A percentile compares a stretch with the other conserved stretches of the same genome.
Conservation (phyloP, 1,140 invertebrate species). For the Drosophila punjabiensis region DNA sequence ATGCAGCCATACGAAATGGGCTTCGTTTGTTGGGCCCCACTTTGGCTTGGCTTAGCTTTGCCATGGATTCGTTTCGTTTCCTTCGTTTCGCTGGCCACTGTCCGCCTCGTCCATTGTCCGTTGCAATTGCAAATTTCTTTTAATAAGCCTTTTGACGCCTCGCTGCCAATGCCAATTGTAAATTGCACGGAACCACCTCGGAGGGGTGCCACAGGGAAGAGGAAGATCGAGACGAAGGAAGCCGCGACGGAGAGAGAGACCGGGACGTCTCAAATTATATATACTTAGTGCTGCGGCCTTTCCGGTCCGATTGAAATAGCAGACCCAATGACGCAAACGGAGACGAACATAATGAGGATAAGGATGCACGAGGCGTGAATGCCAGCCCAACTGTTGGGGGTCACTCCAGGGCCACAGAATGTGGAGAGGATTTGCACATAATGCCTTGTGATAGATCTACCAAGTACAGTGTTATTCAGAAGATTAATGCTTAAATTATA, state of each 20-base stretch:
- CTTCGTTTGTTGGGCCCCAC: conserved; percentile 38
- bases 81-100: conserved; percentile 20
- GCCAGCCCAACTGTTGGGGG: conserved; percentile 43
- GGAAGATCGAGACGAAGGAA: conserved; percentile 8
- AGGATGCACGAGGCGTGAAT: conserved; percentile 40
- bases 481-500: conserved; percentile 7
- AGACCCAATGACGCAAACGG: conserved; percentile 65
- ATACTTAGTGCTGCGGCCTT: conserved; percentile 62
- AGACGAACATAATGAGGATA: conserved; percentile 67
- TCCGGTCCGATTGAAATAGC: conserved; percentile 71
- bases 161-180: conserved; percentile 77
- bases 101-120: conserved; percentile 38
- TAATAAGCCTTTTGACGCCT: conserved; percentile 84
- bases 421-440: not conserved
- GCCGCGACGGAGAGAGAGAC: not conserved
- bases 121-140: conserved; percentile 83
- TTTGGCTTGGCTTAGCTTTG: conserved; percentile 1
- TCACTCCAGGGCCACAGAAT: conserved; percentile 15
- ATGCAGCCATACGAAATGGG: conserved; percentile 49
- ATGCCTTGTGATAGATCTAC: conserved; percentile 7
- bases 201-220: not conserved
- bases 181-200: conserved; percentile 58
- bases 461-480: conserved; percentile 11
- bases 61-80: conserved; percentile 31
- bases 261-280: conserved; percentile 64